phyloP scores from a whole-genome alignment of 2,888 invertebrate species.

The Nephrotoma appendiculata region DNA sequence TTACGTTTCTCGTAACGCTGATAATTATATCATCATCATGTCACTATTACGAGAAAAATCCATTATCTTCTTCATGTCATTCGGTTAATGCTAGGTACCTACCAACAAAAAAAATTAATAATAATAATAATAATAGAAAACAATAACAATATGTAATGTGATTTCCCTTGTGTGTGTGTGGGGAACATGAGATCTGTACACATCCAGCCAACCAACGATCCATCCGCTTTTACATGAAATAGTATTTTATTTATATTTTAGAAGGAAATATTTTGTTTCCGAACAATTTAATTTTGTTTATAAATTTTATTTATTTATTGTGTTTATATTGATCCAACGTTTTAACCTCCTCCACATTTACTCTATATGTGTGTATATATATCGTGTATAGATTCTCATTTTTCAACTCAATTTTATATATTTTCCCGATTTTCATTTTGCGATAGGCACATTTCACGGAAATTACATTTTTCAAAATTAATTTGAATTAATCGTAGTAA shows the following conservation, averaged over 20 bases:
- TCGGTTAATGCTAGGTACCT: neutral
- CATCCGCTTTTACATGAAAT: neutral
- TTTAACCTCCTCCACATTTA: neutral
- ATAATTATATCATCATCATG: neutral
- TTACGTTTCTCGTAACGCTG: neutral
- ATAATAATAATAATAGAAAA: neutral
- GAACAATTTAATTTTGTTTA: neutral
- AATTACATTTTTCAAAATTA: neutral
- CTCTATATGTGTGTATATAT: neutral
- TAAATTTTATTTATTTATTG: too few relatives aligned
- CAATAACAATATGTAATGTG: neutral
- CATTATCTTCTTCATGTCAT: neutral
- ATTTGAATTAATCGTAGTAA: neutral
- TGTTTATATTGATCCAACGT: too few relatives aligned
- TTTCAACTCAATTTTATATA: neutral
- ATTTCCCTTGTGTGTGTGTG: neutral
- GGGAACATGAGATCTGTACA: neutral
- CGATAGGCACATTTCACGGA: neutral
- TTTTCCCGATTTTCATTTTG: neutral
- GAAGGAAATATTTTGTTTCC: neutral
- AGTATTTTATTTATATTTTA: neutral
- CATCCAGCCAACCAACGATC: neutral
- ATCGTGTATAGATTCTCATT: neutral
- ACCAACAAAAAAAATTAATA: too few relatives aligned
- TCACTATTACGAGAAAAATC: neutral